Conservation (phyloP, 1,140 invertebrate species). For the Periplaneta americana region DNA sequence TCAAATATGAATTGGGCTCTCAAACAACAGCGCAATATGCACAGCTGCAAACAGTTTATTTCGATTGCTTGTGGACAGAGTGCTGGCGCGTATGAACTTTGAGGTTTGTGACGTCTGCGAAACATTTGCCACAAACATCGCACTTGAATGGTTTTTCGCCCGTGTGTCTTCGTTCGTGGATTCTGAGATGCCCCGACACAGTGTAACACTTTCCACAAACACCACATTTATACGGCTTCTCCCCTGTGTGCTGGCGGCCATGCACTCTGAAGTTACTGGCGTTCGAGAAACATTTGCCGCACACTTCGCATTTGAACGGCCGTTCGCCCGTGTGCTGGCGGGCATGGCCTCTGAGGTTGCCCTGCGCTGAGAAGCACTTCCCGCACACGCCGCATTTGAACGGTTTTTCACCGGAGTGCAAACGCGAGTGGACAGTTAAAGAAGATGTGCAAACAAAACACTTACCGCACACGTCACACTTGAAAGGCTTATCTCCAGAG, state of each 20-base stretch:
- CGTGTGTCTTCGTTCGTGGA: constrained; percentile 56
- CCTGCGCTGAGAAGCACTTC: constrained; percentile 37
- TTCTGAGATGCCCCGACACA: constrained; percentile 73
- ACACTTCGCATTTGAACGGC: constrained; percentile 55
- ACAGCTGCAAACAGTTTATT: too few relatives aligned
- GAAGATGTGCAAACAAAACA: constrained; percentile 50
- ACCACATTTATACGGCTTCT: constrained; percentile 33
- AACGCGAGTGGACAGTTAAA: constrained; percentile 18
- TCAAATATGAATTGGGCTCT: too few relatives aligned
- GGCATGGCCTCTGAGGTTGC: background rate
- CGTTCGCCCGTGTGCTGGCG: constrained; percentile 49
- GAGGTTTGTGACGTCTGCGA: constrained; percentile 42
- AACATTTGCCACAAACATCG: constrained; percentile 39
- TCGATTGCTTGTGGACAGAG: constrained; percentile 46
- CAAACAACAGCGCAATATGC: too few relatives aligned
- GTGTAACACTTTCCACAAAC: constrained; percentile 46
- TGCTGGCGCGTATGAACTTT: constrained; percentile 45
- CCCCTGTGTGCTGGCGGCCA: constrained; percentile 62
- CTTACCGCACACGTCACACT: constrained; percentile 58
- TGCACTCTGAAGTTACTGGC: constrained; percentile 67
- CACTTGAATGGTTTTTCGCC: constrained; percentile 49
- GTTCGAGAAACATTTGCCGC: constrained; percentile 57
- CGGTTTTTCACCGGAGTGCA: constrained; percentile 15
- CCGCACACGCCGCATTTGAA: constrained; percentile 32
- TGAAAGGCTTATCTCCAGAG: constrained; percentile 29